These are phyloP conservation scores for Drosophila saltans DNA, from an alignment of 1,140 invertebrate species.

Conservation along the genomic window DNA sequence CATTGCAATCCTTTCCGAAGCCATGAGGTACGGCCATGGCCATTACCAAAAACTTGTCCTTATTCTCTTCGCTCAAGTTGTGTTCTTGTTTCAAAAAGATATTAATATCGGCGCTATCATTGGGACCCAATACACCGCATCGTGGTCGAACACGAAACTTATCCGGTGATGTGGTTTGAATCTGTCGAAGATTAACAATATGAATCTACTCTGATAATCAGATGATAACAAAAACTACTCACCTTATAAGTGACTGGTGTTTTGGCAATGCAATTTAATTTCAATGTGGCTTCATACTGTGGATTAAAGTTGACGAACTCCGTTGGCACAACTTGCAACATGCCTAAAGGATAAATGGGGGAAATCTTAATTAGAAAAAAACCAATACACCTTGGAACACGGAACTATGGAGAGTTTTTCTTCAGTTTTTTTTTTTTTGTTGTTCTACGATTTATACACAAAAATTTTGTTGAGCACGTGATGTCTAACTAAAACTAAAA, in stretches of 20 bases:
- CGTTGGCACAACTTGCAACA: constrained; percentile 84
- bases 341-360: constrained; percentile 47
- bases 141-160: constrained; percentile 95
- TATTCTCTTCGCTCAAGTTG: constrained; percentile 44
- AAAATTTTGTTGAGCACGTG: background rate
- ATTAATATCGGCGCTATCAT: constrained; percentile 66
- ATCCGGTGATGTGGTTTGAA: constrained; percentile 87
- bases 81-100: constrained; percentile 73
- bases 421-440: background rate
- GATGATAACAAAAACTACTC: background rate
- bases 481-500: background rate
- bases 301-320: constrained; percentile 88
- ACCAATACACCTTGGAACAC: constrained; percentile 3
- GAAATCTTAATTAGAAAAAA: constrained; percentile 8
- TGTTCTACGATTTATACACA: background rate
- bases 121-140: constrained; percentile 88
- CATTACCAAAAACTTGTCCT: constrained; percentile 82
- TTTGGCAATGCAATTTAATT: constrained; percentile 39
- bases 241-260: constrained; percentile 67
- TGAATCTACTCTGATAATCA: background rate
- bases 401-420: constrained; percentile 1
- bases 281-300: constrained; percentile 55
- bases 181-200: constrained; percentile 83
- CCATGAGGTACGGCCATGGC: constrained; percentile 33
- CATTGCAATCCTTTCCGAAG: background rate